These are phyloP conservation scores for Oegoconia quadripuncta DNA, from an alignment of 2,888 invertebrate genomes.

Conservation along the genomic window DNA sequence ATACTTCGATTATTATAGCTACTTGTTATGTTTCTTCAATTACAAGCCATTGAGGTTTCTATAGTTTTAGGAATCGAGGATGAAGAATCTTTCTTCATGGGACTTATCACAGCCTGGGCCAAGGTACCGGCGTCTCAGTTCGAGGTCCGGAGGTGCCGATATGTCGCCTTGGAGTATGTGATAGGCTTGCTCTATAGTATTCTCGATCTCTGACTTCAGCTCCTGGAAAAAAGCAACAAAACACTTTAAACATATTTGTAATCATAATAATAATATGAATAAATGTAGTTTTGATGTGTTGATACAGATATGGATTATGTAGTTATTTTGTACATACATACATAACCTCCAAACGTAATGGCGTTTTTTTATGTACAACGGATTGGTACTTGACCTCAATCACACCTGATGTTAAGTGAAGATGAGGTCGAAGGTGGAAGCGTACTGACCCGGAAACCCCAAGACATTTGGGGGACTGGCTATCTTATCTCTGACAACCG, in stretches of 20 bases:
- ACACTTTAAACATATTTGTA: not conserved
- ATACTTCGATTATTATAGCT: not conserved
- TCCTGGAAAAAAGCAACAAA: slow-evolving; percentile 46
- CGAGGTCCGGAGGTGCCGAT: slow-evolving; percentile 70
- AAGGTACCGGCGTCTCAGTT: slow-evolving; percentile 61
- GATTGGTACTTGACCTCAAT: too few species aligned
- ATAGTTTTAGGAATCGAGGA: slow-evolving; percentile 38
- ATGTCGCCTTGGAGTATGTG: slow-evolving; percentile 76
- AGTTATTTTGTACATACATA: too few species aligned
- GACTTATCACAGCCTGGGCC: slow-evolving; percentile 68
- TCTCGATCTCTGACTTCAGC: slow-evolving; percentile 66
- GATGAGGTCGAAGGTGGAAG: too few species aligned
- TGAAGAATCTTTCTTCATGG: slow-evolving; percentile 63
- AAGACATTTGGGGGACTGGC: too few species aligned
- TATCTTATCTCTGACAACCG: too few species aligned
- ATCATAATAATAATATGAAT: not conserved
- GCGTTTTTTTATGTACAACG: too few species aligned
- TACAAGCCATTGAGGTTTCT: not conserved
- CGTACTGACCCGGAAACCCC: too few species aligned
- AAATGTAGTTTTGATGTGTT: too few species aligned
- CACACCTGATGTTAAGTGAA: too few species aligned
- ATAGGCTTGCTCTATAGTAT: slow-evolving; percentile 71
- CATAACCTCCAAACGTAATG: too few species aligned
- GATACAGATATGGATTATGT: too few species aligned
- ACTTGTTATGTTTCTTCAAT: not conserved